Evolutionary conservation across 1,140 invertebrate genomes (phyloP), one percentile per base, ranked within the genome.

Genomic region (Brachionus plicatilis): DNA sequence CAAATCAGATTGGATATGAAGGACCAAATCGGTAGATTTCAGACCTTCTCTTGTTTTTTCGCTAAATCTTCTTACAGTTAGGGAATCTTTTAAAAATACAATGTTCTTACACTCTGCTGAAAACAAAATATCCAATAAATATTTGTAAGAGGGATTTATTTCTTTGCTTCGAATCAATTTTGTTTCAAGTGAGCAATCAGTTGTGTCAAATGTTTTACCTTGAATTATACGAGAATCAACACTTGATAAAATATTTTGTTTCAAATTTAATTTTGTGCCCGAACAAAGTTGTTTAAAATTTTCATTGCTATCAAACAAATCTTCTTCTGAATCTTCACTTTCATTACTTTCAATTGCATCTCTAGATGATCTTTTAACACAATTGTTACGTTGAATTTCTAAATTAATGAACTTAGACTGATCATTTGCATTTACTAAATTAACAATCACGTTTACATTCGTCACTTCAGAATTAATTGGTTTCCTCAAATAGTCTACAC

Each of bases 401-500:
- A 76, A 11, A 50, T 47, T 53, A 5, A 76, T 9, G 27, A 29
- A 50, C 50, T 76, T 76, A 12, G 41, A 14, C 50, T 50, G 17
- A 50, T 76, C 45, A 76, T 76, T 50, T 9, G 20, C 20, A 50
- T 47, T 76, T 12, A 76, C 9, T 4, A 76, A 4, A 14, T 76
- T 76, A 24, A n/a, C 17, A 14, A 27, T 76, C 5, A 53, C 9
- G 4, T 12, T 76, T 20, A 76, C 4, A 29, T 12, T 50, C 11
- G 72, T 76, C 12, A 47, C 12, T 14, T 76, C 47, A 14, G 7
- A 12, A 24, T 50, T 76, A 9, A 76, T 5, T 50, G 43, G 43
- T 50, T 76, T 20, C 53, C 72, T 76, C 29, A 24, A 76, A 76
- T 76, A 76, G 11, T 76, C 72, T 50, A 76, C 20, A 50, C 45